Evolutionary conservation across 2,797 vertebrate species (phyloP).

Genomic region (Limnodromus scolopaceus): DNA sequence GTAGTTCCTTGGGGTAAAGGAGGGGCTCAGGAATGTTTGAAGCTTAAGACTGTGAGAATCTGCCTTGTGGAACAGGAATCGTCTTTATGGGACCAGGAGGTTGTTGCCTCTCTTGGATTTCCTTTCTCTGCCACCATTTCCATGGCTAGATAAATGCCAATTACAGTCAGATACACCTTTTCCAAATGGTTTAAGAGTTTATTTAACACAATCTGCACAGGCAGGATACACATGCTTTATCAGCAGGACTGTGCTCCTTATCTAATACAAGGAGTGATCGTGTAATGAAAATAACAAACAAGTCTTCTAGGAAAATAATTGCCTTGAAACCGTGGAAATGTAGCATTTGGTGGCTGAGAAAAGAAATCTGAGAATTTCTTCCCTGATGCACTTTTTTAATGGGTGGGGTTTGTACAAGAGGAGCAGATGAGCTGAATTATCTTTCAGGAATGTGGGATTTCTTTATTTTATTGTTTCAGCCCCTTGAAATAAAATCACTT

Average conservation of each 20-base stretch:
- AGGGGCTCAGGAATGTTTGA: neutral
- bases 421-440: constrained; percentile 13
- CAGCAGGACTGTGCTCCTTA: neutral
- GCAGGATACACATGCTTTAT: neutral
- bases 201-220: rapidly evolving
- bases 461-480: neutral
- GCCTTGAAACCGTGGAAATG: neutral
- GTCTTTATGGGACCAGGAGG: neutral
- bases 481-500: neutral
- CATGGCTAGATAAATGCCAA: rapidly evolving
- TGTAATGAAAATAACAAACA: rapidly evolving
- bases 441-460: constrained; percentile 3
- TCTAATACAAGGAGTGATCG: neutral
- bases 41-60: neutral
- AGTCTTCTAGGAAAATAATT: neutral
- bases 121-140: neutral
- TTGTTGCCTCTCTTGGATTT: neutral
- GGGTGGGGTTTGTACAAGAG: constrained; percentile 12
- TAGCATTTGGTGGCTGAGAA: neutral
- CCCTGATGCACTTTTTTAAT: constrained; percentile 55
- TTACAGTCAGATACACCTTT: no score
- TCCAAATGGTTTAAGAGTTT: no score
- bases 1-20: neutral
- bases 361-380: neutral
- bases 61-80: neutral